Percentiles rank a stretch among this genome's conserved stretches.
Evolutionary conservation across 37 sponge, comb jelly and placozoan genomes (phyloP).

Genomic region (Spongilla lacustris): DNA sequence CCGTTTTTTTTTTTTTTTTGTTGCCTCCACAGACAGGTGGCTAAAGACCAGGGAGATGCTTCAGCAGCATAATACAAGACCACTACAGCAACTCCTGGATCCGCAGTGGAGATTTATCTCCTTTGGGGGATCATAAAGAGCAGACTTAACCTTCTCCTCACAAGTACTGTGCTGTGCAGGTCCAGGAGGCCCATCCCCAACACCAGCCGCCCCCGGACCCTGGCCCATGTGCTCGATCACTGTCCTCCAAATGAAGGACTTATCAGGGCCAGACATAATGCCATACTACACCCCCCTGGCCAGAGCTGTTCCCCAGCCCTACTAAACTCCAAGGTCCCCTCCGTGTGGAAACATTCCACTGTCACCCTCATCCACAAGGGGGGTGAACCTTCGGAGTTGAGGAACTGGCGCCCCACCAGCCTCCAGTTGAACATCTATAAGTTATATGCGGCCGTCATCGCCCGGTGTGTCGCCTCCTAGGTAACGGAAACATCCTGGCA

Average conservation of each 20-base stretch:
- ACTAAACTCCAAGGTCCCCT: too few species aligned
- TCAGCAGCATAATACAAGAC: too few species aligned
- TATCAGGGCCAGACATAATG: background rate
- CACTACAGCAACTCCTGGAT: too few species aligned
- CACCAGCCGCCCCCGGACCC: background rate
- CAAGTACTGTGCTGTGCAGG: too few species aligned
- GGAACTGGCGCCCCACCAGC: constrained; percentile 49
- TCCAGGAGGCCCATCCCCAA: too few species aligned
- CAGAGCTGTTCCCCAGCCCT: too few species aligned
- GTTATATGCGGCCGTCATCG: constrained; percentile 23
- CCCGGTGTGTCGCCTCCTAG: constrained; percentile 35
- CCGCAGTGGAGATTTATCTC: too few species aligned
- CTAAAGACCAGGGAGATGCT: too few species aligned
- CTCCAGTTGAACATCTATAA: constrained; percentile 50
- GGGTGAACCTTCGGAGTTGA: background rate
- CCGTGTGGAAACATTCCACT: constrained; percentile 23
- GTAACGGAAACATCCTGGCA: constrained; percentile 10
- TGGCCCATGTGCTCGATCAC: background rate
- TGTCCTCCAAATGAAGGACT: background rate
- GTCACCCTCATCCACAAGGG: constrained; percentile 32
- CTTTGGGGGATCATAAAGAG: too few species aligned
- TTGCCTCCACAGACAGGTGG: too few species aligned
- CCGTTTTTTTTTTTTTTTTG: too few species aligned
- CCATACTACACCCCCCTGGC: background rate
- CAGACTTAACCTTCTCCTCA: too few species aligned